Conservation (phyloP, 2,797 vertebrate species). For the Luscinia megarhynchos region DNA sequence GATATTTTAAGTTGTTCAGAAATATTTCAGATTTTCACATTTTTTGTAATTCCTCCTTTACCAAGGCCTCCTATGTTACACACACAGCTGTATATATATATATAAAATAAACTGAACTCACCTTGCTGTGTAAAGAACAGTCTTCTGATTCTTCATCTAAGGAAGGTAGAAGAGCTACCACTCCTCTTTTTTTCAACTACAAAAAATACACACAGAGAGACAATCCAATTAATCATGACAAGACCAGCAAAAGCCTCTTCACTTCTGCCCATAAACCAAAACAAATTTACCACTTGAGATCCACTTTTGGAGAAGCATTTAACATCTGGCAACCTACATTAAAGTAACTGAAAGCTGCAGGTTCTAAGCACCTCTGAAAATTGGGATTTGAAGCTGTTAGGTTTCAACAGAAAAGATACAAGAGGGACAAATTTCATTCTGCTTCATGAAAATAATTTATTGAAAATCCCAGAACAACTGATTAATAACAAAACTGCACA, state of each 20-base stretch:
- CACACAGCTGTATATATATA: background rate
- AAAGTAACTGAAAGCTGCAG: background rate
- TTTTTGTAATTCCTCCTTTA: background rate
- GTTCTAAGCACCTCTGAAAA: background rate
- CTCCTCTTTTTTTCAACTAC: conserved; percentile 70
- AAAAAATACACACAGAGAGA: conserved; percentile 12
- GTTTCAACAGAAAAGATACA: background rate
- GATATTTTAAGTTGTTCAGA: background rate
- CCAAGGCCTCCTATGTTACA: background rate
- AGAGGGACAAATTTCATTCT: background rate
- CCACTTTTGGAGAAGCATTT: background rate
- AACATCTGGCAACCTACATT: background rate
- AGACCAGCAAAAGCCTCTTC: background rate
- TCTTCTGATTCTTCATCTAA: conserved; percentile 80
- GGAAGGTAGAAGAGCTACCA: conserved; percentile 74
- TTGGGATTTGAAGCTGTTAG: background rate
- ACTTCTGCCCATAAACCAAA: background rate
- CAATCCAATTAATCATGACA: background rate
- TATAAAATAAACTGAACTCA: conserved; percentile 38
- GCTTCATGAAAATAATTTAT: background rate
- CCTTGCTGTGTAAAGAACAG: conserved; percentile 62
- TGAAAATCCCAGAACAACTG: background rate
- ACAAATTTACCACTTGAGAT: background rate
- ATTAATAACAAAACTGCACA: background rate
- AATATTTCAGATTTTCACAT: background rate